phyloP scores from a whole-genome alignment of 2,797 vertebrate genomes.

The Hirundo rustica region DNA sequence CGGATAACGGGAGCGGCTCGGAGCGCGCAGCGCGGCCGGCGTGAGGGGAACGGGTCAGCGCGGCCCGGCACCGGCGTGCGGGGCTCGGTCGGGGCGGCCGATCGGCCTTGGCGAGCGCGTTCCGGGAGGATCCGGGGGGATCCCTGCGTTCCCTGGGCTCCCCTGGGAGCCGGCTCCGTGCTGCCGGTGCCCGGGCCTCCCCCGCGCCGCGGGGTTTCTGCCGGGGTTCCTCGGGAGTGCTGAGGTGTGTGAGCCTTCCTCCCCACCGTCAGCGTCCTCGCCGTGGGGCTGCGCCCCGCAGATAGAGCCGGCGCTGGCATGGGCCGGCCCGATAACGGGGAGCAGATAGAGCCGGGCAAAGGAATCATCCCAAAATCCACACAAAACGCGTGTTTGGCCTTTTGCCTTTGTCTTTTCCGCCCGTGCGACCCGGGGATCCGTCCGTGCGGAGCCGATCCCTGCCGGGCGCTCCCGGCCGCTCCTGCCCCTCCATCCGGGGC shows the following conservation, averaged over 20 bases:
- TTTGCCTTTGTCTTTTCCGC: not conserved
- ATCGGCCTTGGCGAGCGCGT: not conserved
- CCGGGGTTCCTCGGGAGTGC: not conserved
- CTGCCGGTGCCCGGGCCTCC: not conserved
- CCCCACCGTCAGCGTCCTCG: not conserved
- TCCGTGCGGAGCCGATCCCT: too few species aligned
- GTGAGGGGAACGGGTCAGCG: not conserved
- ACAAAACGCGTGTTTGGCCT: too few species aligned
- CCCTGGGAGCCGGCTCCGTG: too few species aligned
- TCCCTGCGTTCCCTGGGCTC: too few species aligned
- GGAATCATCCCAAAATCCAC: too few species aligned
- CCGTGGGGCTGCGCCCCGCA: not conserved
- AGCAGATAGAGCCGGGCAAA: not conserved
- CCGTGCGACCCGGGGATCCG: too few species aligned
- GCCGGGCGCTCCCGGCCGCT: not conserved
- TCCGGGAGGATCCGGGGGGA: too few species aligned
- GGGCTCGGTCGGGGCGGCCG: too few species aligned
- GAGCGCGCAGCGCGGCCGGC: not conserved
- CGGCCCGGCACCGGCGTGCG: not conserved
- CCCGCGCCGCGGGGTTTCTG: not conserved
- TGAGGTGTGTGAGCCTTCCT: not conserved
- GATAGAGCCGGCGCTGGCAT: not conserved
- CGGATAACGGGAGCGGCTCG: not conserved
- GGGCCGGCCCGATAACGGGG: not conserved
- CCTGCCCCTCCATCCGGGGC: not conserved